Evolutionary conservation across 2,888 invertebrate species (phyloP).

Genomic region (Ephialtes manifestator): DNA sequence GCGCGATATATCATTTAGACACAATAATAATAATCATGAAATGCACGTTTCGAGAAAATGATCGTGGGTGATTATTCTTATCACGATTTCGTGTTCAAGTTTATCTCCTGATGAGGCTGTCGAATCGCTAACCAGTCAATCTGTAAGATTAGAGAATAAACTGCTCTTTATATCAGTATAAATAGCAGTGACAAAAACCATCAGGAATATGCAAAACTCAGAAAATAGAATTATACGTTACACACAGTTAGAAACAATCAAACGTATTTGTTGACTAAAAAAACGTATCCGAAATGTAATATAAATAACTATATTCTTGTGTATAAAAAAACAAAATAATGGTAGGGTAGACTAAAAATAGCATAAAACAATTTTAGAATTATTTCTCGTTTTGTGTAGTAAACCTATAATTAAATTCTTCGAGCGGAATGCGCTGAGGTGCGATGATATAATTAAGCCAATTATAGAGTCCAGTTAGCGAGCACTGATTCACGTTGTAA

Average conservation of each 20-base stretch:
- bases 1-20: neutral
- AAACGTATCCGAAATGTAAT: neutral
- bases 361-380: neutral
- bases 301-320: neutral
- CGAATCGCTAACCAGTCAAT: neutral
- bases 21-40: neutral
- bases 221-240: neutral
- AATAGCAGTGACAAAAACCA: neutral
- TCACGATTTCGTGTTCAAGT: neutral
- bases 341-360: neutral
- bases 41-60: neutral
- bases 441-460: neutral
- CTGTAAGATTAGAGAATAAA: neutral
- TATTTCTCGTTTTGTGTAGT: neutral
- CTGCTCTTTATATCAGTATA: neutral
- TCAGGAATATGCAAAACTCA: neutral
- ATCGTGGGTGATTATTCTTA: neutral
- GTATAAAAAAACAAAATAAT: neutral
- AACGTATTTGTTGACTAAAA: neutral
- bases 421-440: neutral
- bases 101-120: neutral
- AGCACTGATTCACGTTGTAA: constrained; percentile 9
- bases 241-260: neutral
- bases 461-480: neutral
- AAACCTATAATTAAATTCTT: neutral